Evolutionary conservation across 2,797 vertebrate genomes (phyloP).

Genomic region (Falco berigora): DNA sequence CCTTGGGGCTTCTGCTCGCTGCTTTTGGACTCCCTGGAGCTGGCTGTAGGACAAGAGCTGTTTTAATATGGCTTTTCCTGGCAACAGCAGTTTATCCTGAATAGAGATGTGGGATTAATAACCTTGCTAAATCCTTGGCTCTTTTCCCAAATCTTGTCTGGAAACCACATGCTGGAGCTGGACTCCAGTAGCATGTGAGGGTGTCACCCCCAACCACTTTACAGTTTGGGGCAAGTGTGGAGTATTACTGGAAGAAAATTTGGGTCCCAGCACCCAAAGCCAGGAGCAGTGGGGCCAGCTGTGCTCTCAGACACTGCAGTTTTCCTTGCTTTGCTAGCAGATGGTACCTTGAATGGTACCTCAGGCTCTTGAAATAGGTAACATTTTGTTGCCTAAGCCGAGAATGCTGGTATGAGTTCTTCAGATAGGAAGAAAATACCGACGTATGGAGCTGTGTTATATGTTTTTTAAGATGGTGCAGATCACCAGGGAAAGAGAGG

Average conservation of each 20-base stretch:
- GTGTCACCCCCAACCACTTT: neutral
- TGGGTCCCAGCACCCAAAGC: neutral
- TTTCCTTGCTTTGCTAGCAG: neutral
- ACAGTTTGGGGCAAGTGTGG: neutral
- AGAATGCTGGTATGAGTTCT: neutral
- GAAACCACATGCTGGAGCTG: neutral
- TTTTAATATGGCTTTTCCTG: neutral
- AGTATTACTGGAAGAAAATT: neutral
- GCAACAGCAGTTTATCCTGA: neutral
- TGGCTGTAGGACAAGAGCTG: neutral
- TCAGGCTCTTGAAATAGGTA: neutral
- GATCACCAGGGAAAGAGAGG: neutral
- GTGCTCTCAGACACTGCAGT: neutral
- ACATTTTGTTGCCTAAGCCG: neutral
- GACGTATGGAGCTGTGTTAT: accelerated
- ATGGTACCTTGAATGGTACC: neutral
- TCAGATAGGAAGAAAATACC: neutral
- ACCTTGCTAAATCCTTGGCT: neutral
- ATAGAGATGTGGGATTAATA: neutral
- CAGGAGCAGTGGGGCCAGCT: neutral
- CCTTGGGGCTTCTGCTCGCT: neutral
- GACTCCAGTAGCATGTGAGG: neutral
- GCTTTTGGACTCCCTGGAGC: neutral
- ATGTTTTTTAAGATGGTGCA: neutral
- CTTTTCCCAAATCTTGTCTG: neutral